phyloP scores from a whole-genome alignment of 2,888 invertebrate species.

The Cistogaster globosa region DNA sequence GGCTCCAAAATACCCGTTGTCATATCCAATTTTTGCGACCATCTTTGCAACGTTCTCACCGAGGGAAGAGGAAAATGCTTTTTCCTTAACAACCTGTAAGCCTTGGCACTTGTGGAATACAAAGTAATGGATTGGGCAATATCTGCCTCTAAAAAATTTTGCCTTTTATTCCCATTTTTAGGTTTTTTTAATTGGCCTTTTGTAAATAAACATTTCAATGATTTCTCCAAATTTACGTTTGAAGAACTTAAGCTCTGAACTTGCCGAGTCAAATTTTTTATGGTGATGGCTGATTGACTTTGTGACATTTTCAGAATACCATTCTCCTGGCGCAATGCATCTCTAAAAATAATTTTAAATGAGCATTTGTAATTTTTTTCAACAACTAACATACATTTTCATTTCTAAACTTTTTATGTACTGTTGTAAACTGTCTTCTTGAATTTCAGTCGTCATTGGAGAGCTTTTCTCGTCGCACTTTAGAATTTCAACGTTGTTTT shows the following conservation, averaged over 20 bases:
- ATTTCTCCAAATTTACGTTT: constrained; percentile 4
- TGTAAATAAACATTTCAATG: constrained; percentile 1
- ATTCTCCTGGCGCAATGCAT: no score
- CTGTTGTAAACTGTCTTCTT: neutral
- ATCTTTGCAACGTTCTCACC: constrained; percentile 66
- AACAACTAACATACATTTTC: constrained; percentile 33
- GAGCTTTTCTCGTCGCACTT: neutral
- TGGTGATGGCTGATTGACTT: no score
- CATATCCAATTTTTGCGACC: constrained; percentile 64
- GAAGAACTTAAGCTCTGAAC: constrained; percentile 26
- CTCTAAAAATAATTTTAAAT: no score
- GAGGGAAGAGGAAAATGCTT: constrained; percentile 65
- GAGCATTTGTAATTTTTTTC: constrained; percentile 16
- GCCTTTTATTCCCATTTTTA: constrained; percentile 16
- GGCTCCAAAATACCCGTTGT: constrained; percentile 63
- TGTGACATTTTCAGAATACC: constrained; percentile 7
- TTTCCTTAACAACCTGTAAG: constrained; percentile 57
- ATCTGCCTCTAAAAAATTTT: constrained; percentile 57
- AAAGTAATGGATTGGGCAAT: constrained; percentile 59
- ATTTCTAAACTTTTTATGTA: constrained; percentile 40
- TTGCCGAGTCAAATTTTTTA: constrained; percentile 13
- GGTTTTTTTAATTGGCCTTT: constrained; percentile 32
- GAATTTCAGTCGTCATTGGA: neutral
- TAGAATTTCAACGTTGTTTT: neutral
- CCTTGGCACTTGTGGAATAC: constrained; percentile 60